A percentile compares a stretch with the other conserved stretches of the same genome.
These are phyloP conservation scores for Melipona beecheii DNA, from an alignment of 2,888 invertebrate genomes.

Conservation along the genomic window DNA sequence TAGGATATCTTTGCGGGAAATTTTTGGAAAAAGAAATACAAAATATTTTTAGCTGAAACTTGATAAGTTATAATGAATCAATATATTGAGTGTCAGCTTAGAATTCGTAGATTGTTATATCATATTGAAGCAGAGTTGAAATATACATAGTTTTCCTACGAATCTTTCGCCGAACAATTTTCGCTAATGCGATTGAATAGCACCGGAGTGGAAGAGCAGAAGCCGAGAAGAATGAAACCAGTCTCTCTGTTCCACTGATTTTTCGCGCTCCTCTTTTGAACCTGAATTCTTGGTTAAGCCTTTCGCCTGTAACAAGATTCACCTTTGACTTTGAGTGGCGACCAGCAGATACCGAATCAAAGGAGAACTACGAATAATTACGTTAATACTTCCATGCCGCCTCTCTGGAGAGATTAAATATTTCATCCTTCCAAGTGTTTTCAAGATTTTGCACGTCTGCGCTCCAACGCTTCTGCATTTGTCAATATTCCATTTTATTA, in stretches of 20 bases:
- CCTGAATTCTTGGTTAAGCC: conserved; percentile 25
- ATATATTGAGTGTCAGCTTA: no score
- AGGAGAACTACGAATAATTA: conserved; percentile 63
- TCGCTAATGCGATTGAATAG: conserved; percentile 16
- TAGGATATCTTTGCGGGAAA: neutral
- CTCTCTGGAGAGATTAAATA: conserved; percentile 17
- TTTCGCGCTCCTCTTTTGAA: conserved; percentile 32
- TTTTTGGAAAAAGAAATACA: neutral
- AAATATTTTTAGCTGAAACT: neutral
- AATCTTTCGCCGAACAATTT: neutral
- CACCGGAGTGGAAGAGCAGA: conserved; percentile 10
- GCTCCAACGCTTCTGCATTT: no score
- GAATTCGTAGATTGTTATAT: no score
- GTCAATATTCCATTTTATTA: no score
- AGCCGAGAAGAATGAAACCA: conserved; percentile 8
- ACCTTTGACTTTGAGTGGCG: conserved; percentile 61
- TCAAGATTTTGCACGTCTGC: conserved; percentile 1
- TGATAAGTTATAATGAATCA: no score
- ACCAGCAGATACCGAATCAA: conserved; percentile 44
- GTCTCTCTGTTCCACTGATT: conserved; percentile 43
- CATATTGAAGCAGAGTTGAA: no score
- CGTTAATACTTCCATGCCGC: conserved; percentile 44
- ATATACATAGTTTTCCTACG: neutral
- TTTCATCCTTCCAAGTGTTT: conserved; percentile 11
- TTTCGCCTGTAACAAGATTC: conserved; percentile 57